Percentiles rank a stretch among this genome's conserved stretches.
Evolutionary conservation across 1,140 invertebrate species (phyloP).

Genomic region (Apis florea): DNA sequence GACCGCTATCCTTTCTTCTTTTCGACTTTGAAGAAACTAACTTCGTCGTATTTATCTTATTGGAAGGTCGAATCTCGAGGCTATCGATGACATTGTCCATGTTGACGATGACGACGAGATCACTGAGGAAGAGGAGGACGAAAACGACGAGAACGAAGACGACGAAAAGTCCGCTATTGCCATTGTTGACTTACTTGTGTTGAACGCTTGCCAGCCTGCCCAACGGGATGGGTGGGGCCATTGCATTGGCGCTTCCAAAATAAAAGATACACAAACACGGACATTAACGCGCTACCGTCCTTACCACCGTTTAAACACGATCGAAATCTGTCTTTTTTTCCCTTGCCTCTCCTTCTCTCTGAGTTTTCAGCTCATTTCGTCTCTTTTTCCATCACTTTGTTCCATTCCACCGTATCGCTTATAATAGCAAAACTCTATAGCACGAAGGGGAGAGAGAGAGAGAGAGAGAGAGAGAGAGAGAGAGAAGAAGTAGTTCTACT

Average conservation of each 20-base stretch:
- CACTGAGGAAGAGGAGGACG: background rate
- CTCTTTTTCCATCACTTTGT: background rate
- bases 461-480: no score
- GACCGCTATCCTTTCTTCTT: background rate
- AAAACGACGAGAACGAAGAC: conserved; percentile 1
- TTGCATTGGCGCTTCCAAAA: conserved; percentile 77
- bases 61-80: no score
- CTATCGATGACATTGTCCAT: background rate
- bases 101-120: background rate
- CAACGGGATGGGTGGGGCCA: conserved; percentile 67
- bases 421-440: background rate
- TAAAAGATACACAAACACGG: conserved; percentile 76
- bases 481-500: no score
- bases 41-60: background rate
- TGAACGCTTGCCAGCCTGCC: conserved; percentile 71
- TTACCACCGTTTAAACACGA: conserved; percentile 13
- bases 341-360: conserved; percentile 38
- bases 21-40: background rate
- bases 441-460: background rate
- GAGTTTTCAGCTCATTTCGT: background rate
- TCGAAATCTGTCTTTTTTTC: conserved; percentile 14
- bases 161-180: conserved; percentile 42
- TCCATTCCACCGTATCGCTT: background rate
- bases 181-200: conserved; percentile 67
- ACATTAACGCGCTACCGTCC: conserved; percentile 72